Base-by-base conservation (phyloP, 2,888 invertebrate species). In the Latrodectus elegans region DNA sequence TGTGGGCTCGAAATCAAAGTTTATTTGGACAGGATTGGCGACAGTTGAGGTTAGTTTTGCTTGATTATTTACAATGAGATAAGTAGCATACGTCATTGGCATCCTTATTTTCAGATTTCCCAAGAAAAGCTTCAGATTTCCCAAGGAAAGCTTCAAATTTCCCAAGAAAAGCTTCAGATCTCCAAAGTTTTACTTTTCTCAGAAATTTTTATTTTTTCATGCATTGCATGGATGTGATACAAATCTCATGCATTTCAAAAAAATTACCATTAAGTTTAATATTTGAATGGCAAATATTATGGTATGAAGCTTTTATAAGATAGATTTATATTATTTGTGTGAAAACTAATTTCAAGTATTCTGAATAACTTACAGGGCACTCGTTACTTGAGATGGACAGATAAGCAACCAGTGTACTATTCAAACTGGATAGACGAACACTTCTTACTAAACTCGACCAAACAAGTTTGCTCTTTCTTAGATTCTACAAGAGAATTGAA, bases 371-470 rank as follows among this genome's bases (percentile, higher is more conserved):
- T 38, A 52, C n/a, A 83, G 88, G 76, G 64, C 11, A 80, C 84
- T 14, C 53, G 55, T 8, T 82, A 78, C 49, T 72, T 88, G 15
- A 74, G 72, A 4, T 88, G 88, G 88, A 60, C 70, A 1, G 88
- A 88, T 60, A 84, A 72, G 4, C 84, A 88, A 8, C 88, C 88
- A 1, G 22, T 88, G 8, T 84, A 88, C 38, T 88, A 83, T 55
- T 71, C 80, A 6, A 75, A 84, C 14, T 88, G 84, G 79, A 71
- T 22, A 9, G 83, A 78, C 17, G 55, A 52, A 8, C 67, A 76
- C 53, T 75, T 75, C 49, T 26, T 53, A 8, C 12, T 84, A 2
- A 26, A 4, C 49, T n/a, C 71, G 6, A n/a, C n/a, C 4, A 51
- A 73, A 17, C 38, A 67, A 60, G 53, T 38, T 1, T 88, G 88